Conservation (phyloP, 2,888 invertebrate species). For the Netelia fuscicornis region DNA sequence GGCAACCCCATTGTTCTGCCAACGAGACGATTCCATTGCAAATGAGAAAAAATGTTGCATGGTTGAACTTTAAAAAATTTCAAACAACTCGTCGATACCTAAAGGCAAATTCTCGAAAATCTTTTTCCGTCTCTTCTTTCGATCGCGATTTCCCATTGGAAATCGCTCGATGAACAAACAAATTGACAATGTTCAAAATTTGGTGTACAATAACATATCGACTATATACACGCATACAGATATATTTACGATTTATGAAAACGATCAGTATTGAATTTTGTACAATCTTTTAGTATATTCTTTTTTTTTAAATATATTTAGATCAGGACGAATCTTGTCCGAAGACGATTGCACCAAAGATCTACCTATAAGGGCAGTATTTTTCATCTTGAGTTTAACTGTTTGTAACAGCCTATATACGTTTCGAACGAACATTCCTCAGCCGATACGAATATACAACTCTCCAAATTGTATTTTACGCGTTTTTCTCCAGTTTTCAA, state of each 20-base stretch:
- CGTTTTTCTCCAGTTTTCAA: slow-evolving; percentile 72
- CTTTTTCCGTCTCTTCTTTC: slow-evolving; percentile 14
- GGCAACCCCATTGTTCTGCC: background rate
- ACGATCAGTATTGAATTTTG: slow-evolving; percentile 58
- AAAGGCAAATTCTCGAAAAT: background rate
- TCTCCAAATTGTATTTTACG: slow-evolving; percentile 72
- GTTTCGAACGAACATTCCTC: slow-evolving; percentile 42
- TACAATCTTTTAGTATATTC: slow-evolving; percentile 9
- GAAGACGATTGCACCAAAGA: slow-evolving; percentile 27
- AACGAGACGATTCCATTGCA: background rate
- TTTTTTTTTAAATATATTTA: background rate
- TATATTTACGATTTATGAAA: slow-evolving; percentile 40
- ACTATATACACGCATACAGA: slow-evolving; percentile 13
- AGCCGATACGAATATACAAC: slow-evolving; percentile 42
- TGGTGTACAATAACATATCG: slow-evolving; percentile 62
- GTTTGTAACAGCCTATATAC: slow-evolving; percentile 30
- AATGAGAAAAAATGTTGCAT: background rate
- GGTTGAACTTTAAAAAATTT: slow-evolving; percentile 4
- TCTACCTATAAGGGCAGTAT: slow-evolving; percentile 3
- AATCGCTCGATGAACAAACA: slow-evolving; percentile 12
- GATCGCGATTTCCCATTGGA: slow-evolving; percentile 13
- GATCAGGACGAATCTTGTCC: slow-evolving; percentile 28
- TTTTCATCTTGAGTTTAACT: slow-evolving; percentile 11
- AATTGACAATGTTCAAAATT: slow-evolving; percentile 23
- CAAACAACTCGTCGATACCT: background rate